A percentile compares a stretch with the other conserved stretches of the same genome.
Conservation (phyloP, 2,113 vertebrate genomes). For the Apistogramma diplotaenia region DNA sequence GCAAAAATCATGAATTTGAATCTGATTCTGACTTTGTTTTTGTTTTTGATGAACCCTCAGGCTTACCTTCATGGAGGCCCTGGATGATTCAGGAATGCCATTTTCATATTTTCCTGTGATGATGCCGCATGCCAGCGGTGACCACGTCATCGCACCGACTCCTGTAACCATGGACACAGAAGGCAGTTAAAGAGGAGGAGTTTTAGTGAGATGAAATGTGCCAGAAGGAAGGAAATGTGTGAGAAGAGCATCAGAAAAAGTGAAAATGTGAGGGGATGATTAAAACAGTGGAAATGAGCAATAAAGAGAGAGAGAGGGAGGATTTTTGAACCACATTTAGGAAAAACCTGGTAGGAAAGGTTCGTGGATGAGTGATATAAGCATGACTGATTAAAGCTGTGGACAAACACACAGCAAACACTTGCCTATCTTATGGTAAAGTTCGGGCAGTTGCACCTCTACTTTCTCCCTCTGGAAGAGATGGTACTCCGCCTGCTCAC, state of each 20-base stretch:
- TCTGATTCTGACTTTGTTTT: not conserved
- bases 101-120: conserved; percentile 98
- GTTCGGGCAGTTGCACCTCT: conserved; percentile 93
- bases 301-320: not conserved
- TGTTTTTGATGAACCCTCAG: not conserved
- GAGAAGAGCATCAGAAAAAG: not conserved
- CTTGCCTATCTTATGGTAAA: conserved; percentile 98
- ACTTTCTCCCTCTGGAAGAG: conserved; percentile 99
- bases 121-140: conserved; percentile 95
- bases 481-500: conserved; percentile 97
- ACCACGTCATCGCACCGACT: conserved; percentile 98
- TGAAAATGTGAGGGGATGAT: not conserved
- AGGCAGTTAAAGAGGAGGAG: not conserved
- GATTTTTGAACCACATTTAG: not conserved
- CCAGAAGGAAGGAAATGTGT: not conserved
- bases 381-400: not conserved
- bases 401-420: not conserved
- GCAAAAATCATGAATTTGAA: no score
- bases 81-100: conserved; percentile 92
- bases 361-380: not conserved
- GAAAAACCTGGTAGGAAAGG: not conserved
- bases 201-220: not conserved
- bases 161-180: conserved; percentile 75
- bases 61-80: conserved; percentile 95
- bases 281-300: not conserved